Evolutionary conservation across 2,888 invertebrate species (phyloP), one percentile per base, ranked within the genome.

Genomic region (Pseudanteris insignis): DNA sequence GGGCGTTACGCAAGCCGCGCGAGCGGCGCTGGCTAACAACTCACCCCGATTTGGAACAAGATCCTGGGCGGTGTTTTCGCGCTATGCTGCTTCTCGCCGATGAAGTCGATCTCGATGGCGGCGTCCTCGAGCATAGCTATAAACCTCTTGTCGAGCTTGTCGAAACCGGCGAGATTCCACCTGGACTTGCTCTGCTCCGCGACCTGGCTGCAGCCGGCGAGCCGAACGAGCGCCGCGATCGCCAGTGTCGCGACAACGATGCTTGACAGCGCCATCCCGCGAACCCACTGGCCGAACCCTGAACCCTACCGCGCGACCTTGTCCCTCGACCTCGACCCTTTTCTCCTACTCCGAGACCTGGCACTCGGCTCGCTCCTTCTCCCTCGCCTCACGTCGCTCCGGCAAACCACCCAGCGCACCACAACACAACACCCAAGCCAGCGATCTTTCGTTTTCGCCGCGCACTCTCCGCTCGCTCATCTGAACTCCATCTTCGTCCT

Each of bases 21-120:
- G n/a, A n/a, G n/a, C n/a, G n/a, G n/a, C n/a, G n/a, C n/a, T n/a
- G n/a, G n/a, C n/a, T n/a, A 18, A 6, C 10, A 51, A 84, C 88
- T 88, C 81, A 89, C 89, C 85, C 89, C 89, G 58, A 85, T 85
- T 81, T 88, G 90, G 78, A 89, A 91, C 59, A 91, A 83, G 67
- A 90, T 84, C 78, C 86, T 86, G 50, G 86, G 83, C 60, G 83
- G 81, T 54, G 74, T 70, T 13, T 47, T 37, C 25, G 5, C 30
- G 9, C 32, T 37, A 47, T 70, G 73, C 34, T 68, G 70, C 59
- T 73, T 57, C 26, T 41, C 68, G 44, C 76, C 74, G 58, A 77
- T 75, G 43, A 77, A 66, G 47, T 76, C 77, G 46, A 79, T 76
- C 58, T 77, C 77, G 64, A 79, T 71, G n/a, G 73, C 73, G 1